Evolutionary conservation across 1,140 invertebrate genomes (phyloP).

Genomic region (Drosophila bocqueti): DNA sequence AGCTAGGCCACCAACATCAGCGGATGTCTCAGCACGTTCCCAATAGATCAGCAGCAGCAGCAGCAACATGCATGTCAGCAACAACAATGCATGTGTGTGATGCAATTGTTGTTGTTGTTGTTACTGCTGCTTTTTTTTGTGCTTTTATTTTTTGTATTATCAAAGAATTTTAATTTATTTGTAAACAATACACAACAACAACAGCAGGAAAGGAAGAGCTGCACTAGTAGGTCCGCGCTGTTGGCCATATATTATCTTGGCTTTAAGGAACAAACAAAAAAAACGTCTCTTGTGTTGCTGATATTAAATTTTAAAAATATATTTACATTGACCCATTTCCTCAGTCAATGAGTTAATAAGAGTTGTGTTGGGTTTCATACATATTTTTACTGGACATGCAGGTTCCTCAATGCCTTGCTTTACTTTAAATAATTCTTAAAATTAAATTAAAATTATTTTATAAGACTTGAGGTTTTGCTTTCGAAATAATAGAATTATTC

Average conservation of each 20-base stretch:
- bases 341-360: background rate
- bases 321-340: background rate
- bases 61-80: conserved; percentile 35
- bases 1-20: conserved; percentile 31
- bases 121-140: conserved; percentile 7
- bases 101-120: conserved; percentile 47
- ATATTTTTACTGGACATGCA: background rate
- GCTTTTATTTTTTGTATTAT: conserved; percentile 67
- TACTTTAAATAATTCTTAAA: background rate
- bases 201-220: background rate
- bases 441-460: background rate
- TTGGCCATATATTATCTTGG: conserved; percentile 4
- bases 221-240: conserved; percentile 10
- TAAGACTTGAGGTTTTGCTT: no score
- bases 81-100: conserved; percentile 35
- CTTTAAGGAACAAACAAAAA: background rate
- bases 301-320: background rate
- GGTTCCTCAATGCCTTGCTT: background rate
- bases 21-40: conserved; percentile 80
- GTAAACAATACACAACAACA: conserved; percentile 67
- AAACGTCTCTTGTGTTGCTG: background rate
- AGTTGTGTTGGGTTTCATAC: background rate
- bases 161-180: conserved; percentile 82
- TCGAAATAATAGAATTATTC: no score
- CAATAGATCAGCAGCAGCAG: conserved; percentile 76